Conservation (phyloP, 1,140 invertebrate species). For the Formica exsecta region DNA sequence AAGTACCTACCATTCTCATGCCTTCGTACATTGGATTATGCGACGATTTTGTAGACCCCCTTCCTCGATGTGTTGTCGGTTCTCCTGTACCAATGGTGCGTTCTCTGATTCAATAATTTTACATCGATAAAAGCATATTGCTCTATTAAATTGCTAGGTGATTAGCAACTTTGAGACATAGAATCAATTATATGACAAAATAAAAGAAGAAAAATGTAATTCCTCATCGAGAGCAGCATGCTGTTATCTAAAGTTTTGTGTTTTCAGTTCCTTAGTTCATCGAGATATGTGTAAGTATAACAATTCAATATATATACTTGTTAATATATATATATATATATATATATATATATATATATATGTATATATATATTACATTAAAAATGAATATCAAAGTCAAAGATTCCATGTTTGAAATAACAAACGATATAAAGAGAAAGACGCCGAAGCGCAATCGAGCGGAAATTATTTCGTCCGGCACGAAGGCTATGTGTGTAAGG, state of each 20-base stretch:
- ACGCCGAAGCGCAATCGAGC: constrained; percentile 49
- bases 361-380: constrained; percentile 32
- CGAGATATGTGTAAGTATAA: constrained; percentile 70
- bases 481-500: constrained; percentile 39
- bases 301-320: too few relatives aligned
- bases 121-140: constrained; percentile 79
- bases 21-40: constrained; percentile 81
- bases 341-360: background rate
- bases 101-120: constrained; percentile 70
- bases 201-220: constrained; percentile 16
- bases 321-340: background rate
- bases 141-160: constrained; percentile 48
- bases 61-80: constrained; percentile 74
- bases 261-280: constrained; percentile 73
- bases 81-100: constrained; percentile 75
- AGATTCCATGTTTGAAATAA: constrained; percentile 41
- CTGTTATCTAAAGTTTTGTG: constrained; percentile 74
- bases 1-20: constrained; percentile 86
- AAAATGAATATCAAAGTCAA: constrained; percentile 31
- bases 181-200: background rate
- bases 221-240: constrained; percentile 74
- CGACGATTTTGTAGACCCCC: constrained; percentile 81
- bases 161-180: constrained; percentile 1
- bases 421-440: constrained; percentile 9
- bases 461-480: constrained; percentile 58